Percentiles rank a stretch among this genome's conserved stretches.
Conservation (phyloP, 2,113 vertebrate genomes). For the Dolichallabes microphthalmus region DNA sequence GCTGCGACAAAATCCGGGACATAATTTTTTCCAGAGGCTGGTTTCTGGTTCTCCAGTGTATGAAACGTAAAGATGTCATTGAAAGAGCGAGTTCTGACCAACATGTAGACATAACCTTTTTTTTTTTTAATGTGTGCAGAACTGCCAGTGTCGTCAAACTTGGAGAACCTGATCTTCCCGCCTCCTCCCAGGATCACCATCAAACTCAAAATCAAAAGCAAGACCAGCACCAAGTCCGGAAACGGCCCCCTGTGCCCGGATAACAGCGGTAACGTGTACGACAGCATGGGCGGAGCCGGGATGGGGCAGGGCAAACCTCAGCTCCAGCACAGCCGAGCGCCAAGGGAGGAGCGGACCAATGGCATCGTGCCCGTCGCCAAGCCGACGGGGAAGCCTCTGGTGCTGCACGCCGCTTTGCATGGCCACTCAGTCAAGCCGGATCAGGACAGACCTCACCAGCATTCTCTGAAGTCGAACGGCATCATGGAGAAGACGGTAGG, state of each 20-base stretch:
- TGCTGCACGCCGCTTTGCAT: conserved; percentile 80
- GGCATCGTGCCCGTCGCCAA: conserved; percentile 71
- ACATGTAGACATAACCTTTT: too few species aligned
- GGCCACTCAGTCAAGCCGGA: conserved; percentile 80
- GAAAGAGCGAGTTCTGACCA: too few species aligned
- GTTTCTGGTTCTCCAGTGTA: too few species aligned
- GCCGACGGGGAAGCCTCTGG: conserved; percentile 79
- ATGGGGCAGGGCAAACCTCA: conserved; percentile 78
- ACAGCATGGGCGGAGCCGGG: conserved; percentile 57
- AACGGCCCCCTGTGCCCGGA: conserved; percentile 80
- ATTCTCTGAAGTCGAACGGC: conserved; percentile 77
- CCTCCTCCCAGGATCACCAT: conserved; percentile 93
- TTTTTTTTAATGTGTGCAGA: conserved; percentile 65
- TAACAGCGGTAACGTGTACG: conserved; percentile 69
- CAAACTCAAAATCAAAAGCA: conserved; percentile 90
- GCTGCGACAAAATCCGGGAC: too few species aligned
- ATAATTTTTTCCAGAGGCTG: too few species aligned
- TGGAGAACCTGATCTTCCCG: conserved; percentile 84
- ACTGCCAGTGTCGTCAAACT: conserved; percentile 78
- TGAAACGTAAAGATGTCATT: too few species aligned
- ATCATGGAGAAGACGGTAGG: conserved; percentile 72
- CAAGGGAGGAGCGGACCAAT: conserved; percentile 79
- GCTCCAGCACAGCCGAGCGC: conserved; percentile 65
- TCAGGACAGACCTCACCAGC: conserved; percentile 12
- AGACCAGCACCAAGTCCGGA: conserved; percentile 75